phyloP scores from a whole-genome alignment of 2,888 invertebrate genomes.

The Sipha maydis region DNA sequence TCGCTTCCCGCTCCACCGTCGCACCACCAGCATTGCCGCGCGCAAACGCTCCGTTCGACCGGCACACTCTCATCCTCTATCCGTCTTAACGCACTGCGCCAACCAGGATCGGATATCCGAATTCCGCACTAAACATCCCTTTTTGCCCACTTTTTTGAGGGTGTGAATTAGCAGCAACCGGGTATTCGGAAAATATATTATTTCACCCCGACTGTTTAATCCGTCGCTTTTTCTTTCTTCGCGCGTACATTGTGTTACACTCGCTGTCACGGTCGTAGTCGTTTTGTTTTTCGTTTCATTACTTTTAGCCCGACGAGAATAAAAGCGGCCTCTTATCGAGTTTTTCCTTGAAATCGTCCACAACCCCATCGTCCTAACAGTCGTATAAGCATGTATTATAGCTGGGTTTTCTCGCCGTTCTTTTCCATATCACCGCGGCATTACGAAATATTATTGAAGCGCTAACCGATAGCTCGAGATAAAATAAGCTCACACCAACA shows the following conservation, averaged over 20 bases:
- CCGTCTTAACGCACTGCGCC: not conserved
- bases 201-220: not conserved
- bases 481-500: too few species aligned
- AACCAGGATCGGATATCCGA: conserved; percentile 13
- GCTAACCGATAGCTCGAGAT: too few species aligned
- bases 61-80: not conserved
- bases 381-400: too few species aligned
- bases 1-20: not conserved
- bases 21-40: not conserved
- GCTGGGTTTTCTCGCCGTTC: too few species aligned
- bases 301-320: too few species aligned
- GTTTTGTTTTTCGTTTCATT: not conserved
- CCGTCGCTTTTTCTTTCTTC: not conserved
- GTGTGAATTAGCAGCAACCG: not conserved
- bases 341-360: too few species aligned
- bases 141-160: not conserved
- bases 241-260: not conserved
- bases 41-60: not conserved
- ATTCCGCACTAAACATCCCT: conserved; percentile 1
- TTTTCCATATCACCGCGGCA: too few species aligned
- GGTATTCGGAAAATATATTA: not conserved
- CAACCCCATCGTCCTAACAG: too few species aligned
- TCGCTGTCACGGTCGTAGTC: not conserved
- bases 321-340: too few species aligned
- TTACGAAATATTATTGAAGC: too few species aligned